Percentiles rank a stretch among this genome's conserved stretches.
Evolutionary conservation across 1,140 invertebrate genomes (phyloP).

Genomic region (Drosophila neocordata): DNA sequence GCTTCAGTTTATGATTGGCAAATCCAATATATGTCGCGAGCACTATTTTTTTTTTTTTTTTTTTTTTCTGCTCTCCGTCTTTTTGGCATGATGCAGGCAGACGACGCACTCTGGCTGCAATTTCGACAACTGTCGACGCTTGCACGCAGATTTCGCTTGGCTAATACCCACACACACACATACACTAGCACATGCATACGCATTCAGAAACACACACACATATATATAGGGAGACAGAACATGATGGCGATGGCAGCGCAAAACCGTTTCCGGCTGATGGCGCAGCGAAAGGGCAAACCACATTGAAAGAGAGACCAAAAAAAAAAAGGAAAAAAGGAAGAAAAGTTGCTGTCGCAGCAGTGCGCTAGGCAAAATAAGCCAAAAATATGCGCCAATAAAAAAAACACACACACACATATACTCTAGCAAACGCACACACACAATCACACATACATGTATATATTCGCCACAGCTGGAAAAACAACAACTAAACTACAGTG

Average conservation of each 20-base stretch:
- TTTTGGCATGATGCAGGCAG: conserved; percentile 56
- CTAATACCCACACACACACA: conserved; percentile 32
- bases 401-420: conserved; percentile 50
- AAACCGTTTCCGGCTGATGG: conserved; percentile 74
- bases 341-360: conserved; percentile 76
- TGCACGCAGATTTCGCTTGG: conserved; percentile 68
- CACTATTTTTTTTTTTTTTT: conserved; percentile 12
- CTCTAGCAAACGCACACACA: too few species aligned
- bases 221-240: conserved; percentile 53
- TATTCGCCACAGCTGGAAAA: conserved; percentile 58
- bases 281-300: conserved; percentile 73
- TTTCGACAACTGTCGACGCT: conserved; percentile 49
- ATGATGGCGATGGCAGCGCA: conserved; percentile 57
- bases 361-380: conserved; percentile 76
- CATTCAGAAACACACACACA: conserved; percentile 16
- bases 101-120: conserved; percentile 13
- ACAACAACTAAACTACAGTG: conserved; percentile 42
- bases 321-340: conserved; percentile 16
- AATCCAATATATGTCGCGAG: conserved; percentile 77
- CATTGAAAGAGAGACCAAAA: conserved; percentile 48
- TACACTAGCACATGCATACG: too few species aligned
- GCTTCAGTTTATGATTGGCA: conserved; percentile 79
- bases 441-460: conserved; percentile 20
- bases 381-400: conserved; percentile 80
- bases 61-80: background rate